Evolutionary conservation across 2,888 invertebrate species (phyloP).

Genomic region (Catocala sponsa): DNA sequence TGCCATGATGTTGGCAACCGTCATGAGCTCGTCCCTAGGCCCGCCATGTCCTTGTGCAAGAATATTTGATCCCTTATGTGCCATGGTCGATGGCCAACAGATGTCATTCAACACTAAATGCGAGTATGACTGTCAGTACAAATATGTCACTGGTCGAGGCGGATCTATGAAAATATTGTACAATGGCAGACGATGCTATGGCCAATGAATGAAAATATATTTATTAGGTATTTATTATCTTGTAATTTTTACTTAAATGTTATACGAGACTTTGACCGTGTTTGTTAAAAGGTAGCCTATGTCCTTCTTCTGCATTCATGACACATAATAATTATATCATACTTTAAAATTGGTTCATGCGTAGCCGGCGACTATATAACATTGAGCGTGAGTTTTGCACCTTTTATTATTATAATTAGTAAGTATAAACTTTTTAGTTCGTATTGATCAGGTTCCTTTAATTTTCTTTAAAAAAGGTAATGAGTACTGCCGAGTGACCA

Average conservation of each 20-base stretch:
- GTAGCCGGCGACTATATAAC: no score
- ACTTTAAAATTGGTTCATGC: no score
- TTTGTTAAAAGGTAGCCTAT: no score
- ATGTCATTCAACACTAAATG: conserved; percentile 74
- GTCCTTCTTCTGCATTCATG: no score
- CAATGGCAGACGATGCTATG: conserved; percentile 22
- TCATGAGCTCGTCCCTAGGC: conserved; percentile 19
- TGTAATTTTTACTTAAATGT: neutral
- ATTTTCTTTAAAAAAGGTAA: no score
- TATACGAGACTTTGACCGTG: no score
- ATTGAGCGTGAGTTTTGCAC: no score
- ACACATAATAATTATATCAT: no score
- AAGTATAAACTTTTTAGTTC: no score
- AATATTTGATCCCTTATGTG: conserved; percentile 79
- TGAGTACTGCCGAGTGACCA: no score
- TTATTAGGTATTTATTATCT: neutral
- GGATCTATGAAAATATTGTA: conserved; percentile 22
- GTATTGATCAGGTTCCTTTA: no score
- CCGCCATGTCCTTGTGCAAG: conserved; percentile 72
- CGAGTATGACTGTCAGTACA: conserved; percentile 70
- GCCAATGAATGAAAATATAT: neutral
- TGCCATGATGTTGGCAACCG: conserved; percentile 50
- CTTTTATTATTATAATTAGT: no score
- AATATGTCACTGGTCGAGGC: conserved; percentile 31
- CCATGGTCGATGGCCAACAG: conserved; percentile 57